A percentile compares a stretch with the other conserved stretches of the same genome.
Evolutionary conservation across 2,797 vertebrate species (phyloP).

Genomic region (Pantherophis vulpinus): DNA sequence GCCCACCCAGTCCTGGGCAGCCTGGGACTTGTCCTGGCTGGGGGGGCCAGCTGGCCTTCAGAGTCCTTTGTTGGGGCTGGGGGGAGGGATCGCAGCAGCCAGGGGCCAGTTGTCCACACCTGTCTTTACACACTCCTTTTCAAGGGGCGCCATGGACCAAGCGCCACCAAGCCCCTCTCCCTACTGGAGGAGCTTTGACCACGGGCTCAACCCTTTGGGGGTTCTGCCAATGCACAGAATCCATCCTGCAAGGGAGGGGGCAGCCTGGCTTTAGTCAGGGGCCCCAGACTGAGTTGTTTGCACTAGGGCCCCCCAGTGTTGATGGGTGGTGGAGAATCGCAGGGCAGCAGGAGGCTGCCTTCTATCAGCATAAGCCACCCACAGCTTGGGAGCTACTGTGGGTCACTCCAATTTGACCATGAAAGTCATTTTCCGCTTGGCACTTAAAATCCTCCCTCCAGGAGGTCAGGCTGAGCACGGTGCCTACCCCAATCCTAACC

Average conservation of each 20-base stretch:
- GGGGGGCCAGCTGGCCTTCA: not conserved
- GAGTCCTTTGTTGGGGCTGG: not conserved
- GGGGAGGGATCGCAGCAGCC: not conserved
- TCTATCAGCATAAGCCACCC: not conserved
- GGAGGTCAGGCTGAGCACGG: not conserved
- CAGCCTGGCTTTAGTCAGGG: not conserved
- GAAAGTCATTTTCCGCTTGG: not conserved
- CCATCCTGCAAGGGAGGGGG: not conserved
- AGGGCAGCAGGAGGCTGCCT: not conserved
- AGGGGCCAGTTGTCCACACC: not conserved
- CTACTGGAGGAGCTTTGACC: not conserved
- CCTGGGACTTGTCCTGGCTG: not conserved
- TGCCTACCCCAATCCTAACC: not conserved
- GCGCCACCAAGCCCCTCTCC: slow-evolving; percentile 30
- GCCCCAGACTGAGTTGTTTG: not conserved
- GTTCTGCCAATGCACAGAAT: not conserved
- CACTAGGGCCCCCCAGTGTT: too few species aligned
- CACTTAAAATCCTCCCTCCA: not conserved
- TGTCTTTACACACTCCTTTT: slow-evolving; percentile 27
- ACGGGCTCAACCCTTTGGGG: slow-evolving; percentile 27
- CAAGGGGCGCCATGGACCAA: not conserved
- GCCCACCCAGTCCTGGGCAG: not conserved
- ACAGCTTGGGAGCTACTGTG: not conserved
- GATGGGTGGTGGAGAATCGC: not conserved
- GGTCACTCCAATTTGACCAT: not conserved